Evolutionary conservation across 2,888 invertebrate genomes (phyloP).

Genomic region (Julus scandinavius): DNA sequence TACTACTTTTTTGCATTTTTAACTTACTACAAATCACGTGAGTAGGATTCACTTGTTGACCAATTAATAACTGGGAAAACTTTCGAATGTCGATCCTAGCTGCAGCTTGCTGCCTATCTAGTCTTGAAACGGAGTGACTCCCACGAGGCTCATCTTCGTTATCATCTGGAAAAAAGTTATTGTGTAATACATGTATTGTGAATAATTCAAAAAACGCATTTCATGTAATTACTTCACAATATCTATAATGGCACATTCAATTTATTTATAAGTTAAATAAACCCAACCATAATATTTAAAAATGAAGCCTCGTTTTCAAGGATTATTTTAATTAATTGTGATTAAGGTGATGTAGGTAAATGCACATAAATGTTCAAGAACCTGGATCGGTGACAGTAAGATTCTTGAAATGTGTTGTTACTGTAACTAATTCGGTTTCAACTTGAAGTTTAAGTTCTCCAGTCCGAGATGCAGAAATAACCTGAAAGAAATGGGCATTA

Average conservation of each 20-base stretch:
- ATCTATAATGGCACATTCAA: too few relatives aligned
- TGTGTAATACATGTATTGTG: too few relatives aligned
- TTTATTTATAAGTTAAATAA: too few relatives aligned
- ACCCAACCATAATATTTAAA: too few relatives aligned
- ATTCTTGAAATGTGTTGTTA: slow-evolving; percentile 83
- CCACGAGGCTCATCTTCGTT: neutral
- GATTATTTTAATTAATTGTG: too few relatives aligned
- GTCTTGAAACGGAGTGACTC: neutral
- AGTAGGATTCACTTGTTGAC: slow-evolving; percentile 80
- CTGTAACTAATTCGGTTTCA: slow-evolving; percentile 81
- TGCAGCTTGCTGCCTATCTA: slow-evolving; percentile 59
- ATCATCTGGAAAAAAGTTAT: neutral
- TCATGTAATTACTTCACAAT: too few relatives aligned
- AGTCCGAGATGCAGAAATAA: slow-evolving; percentile 76
- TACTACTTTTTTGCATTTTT: neutral
- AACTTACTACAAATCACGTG: slow-evolving; percentile 75
- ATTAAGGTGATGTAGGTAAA: too few relatives aligned
- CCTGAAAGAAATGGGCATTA: slow-evolving; percentile 61
- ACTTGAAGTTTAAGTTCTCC: slow-evolving; percentile 75
- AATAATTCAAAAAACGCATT: neutral
- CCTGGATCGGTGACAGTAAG: slow-evolving; percentile 73
- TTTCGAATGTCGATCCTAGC: slow-evolving; percentile 79
- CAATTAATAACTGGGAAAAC: slow-evolving; percentile 80
- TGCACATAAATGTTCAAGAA: slow-evolving; percentile 57
- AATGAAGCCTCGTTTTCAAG: too few relatives aligned